phyloP scores from a whole-genome alignment of 1,140 invertebrate genomes.

The Magallana ariakensis region DNA sequence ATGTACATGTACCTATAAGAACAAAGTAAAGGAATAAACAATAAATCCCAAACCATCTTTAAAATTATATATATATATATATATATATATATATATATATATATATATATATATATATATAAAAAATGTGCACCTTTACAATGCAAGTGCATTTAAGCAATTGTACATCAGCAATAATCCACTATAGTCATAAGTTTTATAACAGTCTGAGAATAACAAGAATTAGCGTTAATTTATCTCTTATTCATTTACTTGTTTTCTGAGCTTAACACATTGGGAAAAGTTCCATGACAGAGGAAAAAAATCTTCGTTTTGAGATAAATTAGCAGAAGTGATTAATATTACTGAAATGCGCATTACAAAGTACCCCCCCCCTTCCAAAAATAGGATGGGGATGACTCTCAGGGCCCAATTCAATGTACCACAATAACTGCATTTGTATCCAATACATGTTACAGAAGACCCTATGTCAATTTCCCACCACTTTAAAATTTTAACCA shows the following conservation, averaged over 20 bases:
- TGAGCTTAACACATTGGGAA: not conserved
- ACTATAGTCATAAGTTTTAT: constrained; percentile 12
- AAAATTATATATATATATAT: too few species aligned
- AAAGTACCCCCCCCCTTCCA: not conserved
- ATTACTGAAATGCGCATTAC: not conserved
- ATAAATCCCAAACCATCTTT: constrained; percentile 16
- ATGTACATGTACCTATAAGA: not conserved
- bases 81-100: too few species aligned
- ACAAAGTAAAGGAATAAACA: constrained; percentile 2
- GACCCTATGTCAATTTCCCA: constrained; percentile 8
- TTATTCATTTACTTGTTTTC: not conserved
- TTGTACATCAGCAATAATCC: constrained; percentile 10
- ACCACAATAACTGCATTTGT: not conserved
- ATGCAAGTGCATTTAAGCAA: not conserved
- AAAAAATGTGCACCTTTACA: too few species aligned
- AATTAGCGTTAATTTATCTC: constrained; percentile 5
- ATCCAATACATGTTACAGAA: constrained; percentile 11
- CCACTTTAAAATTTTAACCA: constrained; percentile 11
- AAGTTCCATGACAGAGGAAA: not conserved
- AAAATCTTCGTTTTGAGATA: not conserved
- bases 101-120: too few species aligned
- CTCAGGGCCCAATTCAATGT: constrained; percentile 8
- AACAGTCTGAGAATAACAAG: not conserved
- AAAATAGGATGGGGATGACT: not conserved
- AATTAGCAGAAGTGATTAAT: not conserved